Base-by-base conservation (phyloP, 2,888 invertebrate species). In the Tuberolachnus salignus region DNA sequence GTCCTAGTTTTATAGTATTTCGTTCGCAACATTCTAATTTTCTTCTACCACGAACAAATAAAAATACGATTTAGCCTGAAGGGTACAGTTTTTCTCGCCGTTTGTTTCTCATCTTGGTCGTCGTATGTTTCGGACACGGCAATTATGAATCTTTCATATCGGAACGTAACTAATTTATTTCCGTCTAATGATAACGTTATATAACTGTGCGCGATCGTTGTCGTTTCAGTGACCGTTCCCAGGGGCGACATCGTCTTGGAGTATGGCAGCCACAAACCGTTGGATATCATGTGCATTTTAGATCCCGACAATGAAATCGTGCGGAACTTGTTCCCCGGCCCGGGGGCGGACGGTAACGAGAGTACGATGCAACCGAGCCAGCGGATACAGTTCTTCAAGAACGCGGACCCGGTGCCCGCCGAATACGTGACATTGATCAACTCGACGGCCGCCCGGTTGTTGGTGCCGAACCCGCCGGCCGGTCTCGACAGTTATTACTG, bases 211-310 rank as follows among this genome's bases (percentile, higher is more conserved):
- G 34, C 6, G 34, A 34, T 34, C 6, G 34, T 34, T 34, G 34
- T 34, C 6, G 6, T 34, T 34, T 34, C 19, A 55, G 55, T 19
- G 11, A 86, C 88, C 26, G 84, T 86, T 80, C 91, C 91, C 21
- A 85, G 84, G 80, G 89, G 90, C 75, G 89, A 88, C 83, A 88
- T 90, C 80, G 84, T 86, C 74, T 84, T 92, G 72, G 86, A 87
- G 82, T 87, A 89, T 83, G 49, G 49, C 0, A 69, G 51, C n/a
- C 91, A 92, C 1, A 83, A 88, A 26, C 87, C 91, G 2, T 85
- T 92, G 83, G 88, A 89, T 83, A 88, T 92, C 83, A 88, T 86
- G 81, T 92, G 92, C 85, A 86, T 89, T 80, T 86, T 91, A 64
- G 86, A 88, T 86, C 86, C 59, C 3, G 74, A 81, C 2, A 64